phyloP scores from a whole-genome alignment of 2,888 invertebrate genomes.

The Tryphoninae sp. region DNA sequence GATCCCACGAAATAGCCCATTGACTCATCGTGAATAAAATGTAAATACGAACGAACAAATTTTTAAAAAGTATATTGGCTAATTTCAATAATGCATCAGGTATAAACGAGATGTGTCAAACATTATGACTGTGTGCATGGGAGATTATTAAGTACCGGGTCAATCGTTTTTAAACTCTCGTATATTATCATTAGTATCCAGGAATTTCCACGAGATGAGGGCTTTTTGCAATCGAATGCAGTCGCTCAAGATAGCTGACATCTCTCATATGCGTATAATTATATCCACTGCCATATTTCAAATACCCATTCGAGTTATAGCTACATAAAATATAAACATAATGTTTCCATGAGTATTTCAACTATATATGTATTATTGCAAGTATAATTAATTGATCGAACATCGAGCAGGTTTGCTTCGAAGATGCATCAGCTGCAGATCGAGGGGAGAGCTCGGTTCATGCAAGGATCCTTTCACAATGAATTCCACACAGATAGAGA shows the following conservation, averaged over 20 bases:
- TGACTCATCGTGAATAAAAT: constrained; percentile 20
- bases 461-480: constrained; percentile 93
- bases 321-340: not conserved
- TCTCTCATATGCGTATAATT: not conserved
- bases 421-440: constrained; percentile 92
- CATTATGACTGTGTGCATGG: constrained; percentile 1
- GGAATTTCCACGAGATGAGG: constrained; percentile 27
- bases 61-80: not conserved
- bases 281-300: not conserved
- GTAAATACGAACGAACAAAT: not conserved
- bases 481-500: constrained; percentile 89
- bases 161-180: not conserved
- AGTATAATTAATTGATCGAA: constrained; percentile 42
- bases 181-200: not conserved
- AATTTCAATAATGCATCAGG: constrained; percentile 16
- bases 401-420: constrained; percentile 84
- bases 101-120: not conserved
- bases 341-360: not conserved
- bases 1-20: constrained; percentile 34
- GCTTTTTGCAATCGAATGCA: constrained; percentile 3
- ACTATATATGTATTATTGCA: not conserved
- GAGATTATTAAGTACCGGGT: constrained; percentile 8
- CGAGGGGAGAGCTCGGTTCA: constrained; percentile 92
- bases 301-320: constrained; percentile 9
- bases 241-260: constrained; percentile 44